Conservation (phyloP, 1,140 invertebrate genomes). For the Dufourea novaeangliae region DNA sequence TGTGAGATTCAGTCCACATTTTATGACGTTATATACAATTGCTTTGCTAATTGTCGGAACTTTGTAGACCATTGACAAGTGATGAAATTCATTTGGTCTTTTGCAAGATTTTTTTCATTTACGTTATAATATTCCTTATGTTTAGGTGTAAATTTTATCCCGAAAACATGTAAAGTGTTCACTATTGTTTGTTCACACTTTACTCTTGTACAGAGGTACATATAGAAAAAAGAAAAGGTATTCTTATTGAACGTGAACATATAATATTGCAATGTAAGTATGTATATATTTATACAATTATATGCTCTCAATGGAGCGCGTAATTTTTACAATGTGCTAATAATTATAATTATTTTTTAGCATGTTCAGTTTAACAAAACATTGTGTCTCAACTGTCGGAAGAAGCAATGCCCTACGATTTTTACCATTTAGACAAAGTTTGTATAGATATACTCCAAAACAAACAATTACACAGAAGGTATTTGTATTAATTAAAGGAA, state of each 20-base stretch:
- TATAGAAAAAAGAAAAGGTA: background rate
- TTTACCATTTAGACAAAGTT: slow-evolving; percentile 1
- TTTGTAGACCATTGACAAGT: background rate
- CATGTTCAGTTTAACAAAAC: slow-evolving; percentile 47
- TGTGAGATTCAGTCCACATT: too few species aligned
- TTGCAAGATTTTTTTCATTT: background rate
- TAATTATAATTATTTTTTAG: slow-evolving; percentile 20
- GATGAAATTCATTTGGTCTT: background rate
- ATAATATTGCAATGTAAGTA: slow-evolving; percentile 22
- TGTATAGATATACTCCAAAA: slow-evolving; percentile 8
- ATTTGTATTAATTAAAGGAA: slow-evolving; percentile 18
- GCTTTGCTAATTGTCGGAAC: background rate
- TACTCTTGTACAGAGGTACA: background rate
- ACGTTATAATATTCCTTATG: background rate
- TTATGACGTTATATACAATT: background rate
- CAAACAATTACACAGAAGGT: background rate
- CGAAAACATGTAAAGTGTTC: background rate
- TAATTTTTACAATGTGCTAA: background rate
- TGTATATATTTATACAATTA: too few species aligned
- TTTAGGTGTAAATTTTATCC: background rate
- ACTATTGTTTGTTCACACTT: background rate
- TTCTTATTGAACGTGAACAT: background rate
- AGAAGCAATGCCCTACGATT: background rate
- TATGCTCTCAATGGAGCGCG: background rate
- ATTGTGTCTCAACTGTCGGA: slow-evolving; percentile 28